Evolutionary conservation across 1,140 invertebrate species (phyloP).

Genomic region (roundworm (Caenorhabditis elegans)): DNA sequence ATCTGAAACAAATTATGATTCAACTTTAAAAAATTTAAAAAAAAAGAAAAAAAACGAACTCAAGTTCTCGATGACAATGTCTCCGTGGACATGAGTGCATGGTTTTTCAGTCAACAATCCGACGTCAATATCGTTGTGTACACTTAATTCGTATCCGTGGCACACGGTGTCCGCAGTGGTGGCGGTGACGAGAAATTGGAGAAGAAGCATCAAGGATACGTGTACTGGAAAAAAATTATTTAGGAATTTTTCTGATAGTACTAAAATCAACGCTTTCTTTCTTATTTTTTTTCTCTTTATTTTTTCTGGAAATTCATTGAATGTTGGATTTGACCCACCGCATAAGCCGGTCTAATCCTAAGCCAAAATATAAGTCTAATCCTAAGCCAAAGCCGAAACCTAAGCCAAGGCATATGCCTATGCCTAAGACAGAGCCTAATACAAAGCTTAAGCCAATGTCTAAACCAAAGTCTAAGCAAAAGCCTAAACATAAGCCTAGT

Average conservation of each 20-base stretch:
- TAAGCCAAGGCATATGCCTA: no score
- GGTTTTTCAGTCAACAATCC: not conserved
- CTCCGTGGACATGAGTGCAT: not conserved
- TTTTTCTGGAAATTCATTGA: no score
- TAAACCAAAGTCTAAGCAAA: no score
- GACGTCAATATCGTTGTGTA: not conserved
- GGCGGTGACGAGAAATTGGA: not conserved
- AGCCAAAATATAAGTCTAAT: no score
- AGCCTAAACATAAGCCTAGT: no score
- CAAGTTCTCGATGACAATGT: not conserved
- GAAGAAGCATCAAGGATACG: not conserved
- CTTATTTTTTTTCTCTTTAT: no score
- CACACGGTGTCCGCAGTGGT: not conserved
- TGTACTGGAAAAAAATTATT: not conserved
- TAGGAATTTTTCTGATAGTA: no score
- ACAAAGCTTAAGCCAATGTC: no score
- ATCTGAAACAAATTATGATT: not conserved
- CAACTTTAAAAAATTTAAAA: not conserved
- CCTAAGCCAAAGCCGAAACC: no score
- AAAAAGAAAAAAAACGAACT: not conserved
- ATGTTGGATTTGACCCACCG: no score
- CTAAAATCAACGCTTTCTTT: not conserved
- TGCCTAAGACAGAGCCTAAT: no score
- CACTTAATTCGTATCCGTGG: not conserved
- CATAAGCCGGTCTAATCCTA: no score